Evolutionary conservation across 2,797 vertebrate genomes (phyloP).

Genomic region (Heterohyrax brucei): DNA sequence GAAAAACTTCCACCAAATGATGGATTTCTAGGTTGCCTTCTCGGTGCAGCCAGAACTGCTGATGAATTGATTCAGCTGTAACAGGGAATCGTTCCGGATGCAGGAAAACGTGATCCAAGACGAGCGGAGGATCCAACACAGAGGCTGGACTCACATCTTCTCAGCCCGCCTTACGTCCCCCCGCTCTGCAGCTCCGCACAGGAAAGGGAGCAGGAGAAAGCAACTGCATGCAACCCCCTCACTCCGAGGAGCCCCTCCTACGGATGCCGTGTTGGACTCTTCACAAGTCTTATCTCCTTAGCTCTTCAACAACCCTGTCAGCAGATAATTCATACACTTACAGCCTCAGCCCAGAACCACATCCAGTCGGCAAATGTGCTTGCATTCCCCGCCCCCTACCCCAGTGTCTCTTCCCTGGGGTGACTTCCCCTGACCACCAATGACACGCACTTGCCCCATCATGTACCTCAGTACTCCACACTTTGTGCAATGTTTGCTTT

Average conservation of each 20-base stretch:
- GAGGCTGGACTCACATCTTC: not conserved
- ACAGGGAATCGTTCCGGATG: not conserved
- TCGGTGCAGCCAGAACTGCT: not conserved
- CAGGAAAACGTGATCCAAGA: not conserved
- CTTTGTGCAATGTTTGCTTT: not conserved
- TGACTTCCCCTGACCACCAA: not conserved
- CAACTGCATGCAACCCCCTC: not conserved
- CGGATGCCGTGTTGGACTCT: not conserved
- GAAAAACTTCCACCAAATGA: not conserved
- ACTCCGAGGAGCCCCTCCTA: not conserved
- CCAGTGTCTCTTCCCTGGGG: not conserved
- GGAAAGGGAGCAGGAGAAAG: not conserved
- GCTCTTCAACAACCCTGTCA: not conserved
- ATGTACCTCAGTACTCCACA: rapidly evolving
- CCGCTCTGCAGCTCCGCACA: not conserved
- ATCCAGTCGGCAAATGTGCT: not conserved
- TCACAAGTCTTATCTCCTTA: not conserved
- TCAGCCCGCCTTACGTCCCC: not conserved
- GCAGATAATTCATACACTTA: not conserved
- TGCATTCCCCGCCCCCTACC: too few species aligned
- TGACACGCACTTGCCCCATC: not conserved
- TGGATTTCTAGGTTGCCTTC: not conserved
- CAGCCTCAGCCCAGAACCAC: not conserved
- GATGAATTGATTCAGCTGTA: not conserved
- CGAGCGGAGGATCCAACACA: not conserved